Evolutionary conservation across 64 coral and sea anemone genomes (phyloP).

Genomic region (Anthopleura sola): DNA sequence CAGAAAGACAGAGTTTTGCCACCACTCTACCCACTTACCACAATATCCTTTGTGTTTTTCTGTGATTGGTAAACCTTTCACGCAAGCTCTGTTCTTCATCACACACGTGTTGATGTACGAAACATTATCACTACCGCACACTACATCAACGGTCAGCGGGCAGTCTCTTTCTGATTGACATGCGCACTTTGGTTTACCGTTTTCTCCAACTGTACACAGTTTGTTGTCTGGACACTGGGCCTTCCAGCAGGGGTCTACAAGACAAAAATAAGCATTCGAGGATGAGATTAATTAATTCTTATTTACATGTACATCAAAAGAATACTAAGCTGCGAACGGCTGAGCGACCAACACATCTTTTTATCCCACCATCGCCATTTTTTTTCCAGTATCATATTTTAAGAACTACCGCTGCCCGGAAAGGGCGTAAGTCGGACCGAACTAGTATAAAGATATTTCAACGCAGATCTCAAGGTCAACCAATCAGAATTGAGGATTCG

Average conservation of each 20-base stretch:
- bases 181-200: constrained; percentile 47
- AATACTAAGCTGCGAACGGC: too few relatives aligned
- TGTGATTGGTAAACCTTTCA: constrained; percentile 20
- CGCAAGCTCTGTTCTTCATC: constrained; percentile 78
- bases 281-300: neutral
- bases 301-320: too few relatives aligned
- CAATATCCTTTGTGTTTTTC: constrained; percentile 70
- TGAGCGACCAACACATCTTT: too few relatives aligned
- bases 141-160: constrained; percentile 39
- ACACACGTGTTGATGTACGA: constrained; percentile 84
- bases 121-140: constrained; percentile 85
- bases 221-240: constrained; percentile 50
- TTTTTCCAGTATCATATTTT: too few relatives aligned
- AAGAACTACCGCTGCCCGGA: too few relatives aligned
- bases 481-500: too few relatives aligned
- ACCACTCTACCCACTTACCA: constrained; percentile 40
- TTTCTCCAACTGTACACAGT: constrained; percentile 33
- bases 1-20: too few relatives aligned
- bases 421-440: too few relatives aligned
- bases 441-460: too few relatives aligned
- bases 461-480: too few relatives aligned
- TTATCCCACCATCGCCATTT: too few relatives aligned
- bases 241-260: constrained; percentile 66
- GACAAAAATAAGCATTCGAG: neutral
- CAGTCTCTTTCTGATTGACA: constrained; percentile 73